Base-by-base conservation (phyloP, 2,888 invertebrate species). In the Trisateles emortualis region DNA sequence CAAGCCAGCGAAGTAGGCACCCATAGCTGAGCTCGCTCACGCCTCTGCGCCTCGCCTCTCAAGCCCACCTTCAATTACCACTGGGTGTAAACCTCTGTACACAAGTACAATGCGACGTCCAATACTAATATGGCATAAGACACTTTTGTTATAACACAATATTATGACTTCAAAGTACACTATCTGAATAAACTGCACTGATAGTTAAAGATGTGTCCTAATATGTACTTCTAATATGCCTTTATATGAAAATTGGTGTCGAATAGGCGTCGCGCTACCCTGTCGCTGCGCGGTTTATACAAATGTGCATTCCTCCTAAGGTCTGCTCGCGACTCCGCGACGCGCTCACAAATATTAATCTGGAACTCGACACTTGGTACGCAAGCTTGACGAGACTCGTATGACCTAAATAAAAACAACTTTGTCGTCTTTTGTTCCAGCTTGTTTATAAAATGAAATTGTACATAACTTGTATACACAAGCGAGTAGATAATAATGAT, bases 381-480 rank as follows among this genome's bases (percentile, higher is more conserved):
- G 73, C 64, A 64, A 64, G 65, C 73, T 65, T 72, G 74, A 78
- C 78, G 79, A 79, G 70, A 67, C 72, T 71, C 66, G 74, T 69
- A 74, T 78, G 84, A 83, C 84, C 83, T 73, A 81, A 83, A 86
- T 84, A 82, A 83, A 78, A 79, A 79, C 78, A 77, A 81, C 76
- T 74, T 76, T 77, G 79, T 78, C 72, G 79, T 74, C 78, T 83
- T 85, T 85, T 84, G 83, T 86, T 85, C 72, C 78, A 79, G 68
- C 75, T 83, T 78, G 77, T 83, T 84, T 77, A 68, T 72, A 59
- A 73, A 83, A 78, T 74, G 70, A 76, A 75, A 76, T 73, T 72
- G 59, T 71, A 66, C 57, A 59, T 57, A 35, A 45, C 43, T 50
- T 50, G 45, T 50, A n/a, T n/a, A 57, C 43, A 60, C 32, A n/a